Base-by-base conservation (phyloP, 1,140 invertebrate genomes). In the Heliothis subflexa region DNA sequence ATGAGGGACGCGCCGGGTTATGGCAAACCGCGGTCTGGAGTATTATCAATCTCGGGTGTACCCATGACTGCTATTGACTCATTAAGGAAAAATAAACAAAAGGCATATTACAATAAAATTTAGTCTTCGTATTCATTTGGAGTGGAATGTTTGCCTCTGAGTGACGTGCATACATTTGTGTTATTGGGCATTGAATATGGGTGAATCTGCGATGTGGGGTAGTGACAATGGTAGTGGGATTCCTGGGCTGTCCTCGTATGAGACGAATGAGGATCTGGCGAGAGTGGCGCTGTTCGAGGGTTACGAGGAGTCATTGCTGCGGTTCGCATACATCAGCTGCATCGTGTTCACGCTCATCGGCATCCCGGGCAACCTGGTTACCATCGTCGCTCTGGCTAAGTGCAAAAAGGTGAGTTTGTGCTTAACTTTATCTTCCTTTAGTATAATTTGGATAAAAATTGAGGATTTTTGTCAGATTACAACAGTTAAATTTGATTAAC, bases 301-400 rank as follows among this genome's bases (percentile, higher is more conserved):
- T 40, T 97, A 97, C 86, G 96, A 97, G 3, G 92, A 95, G 1
- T 95, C 95, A 50, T 89, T 98, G 72, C 92, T 98, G 50, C 94
- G 95, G 49, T 96, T 97, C 66, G 97, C 97, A 3, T 96, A 97
- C 13, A 92, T 95, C 61, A 96, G 96, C 84, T 98, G 97, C 91
- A 89, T 97, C 1, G 88, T 97, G 3, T 98, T 98, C 92, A 97
- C 97, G 95, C 88, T 97, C 78, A 94, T 98, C 62, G 97, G 97
- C 12, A 96, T 98, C 25, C 97, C 97, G 13, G 97, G 97, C 1
- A 98, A 98, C 89, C 93, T 97, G 21, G 96, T 97, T 84, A 98
- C 97, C 16, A 97, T 98, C 68, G 93, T 97, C 5, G 97, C 97
- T 0, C 95, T 98, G 13, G 96, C 97, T 40, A 95, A 96, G 9